Conservation (phyloP, 2,113 vertebrate species). For the Neomonachus schauinslandi region DNA sequence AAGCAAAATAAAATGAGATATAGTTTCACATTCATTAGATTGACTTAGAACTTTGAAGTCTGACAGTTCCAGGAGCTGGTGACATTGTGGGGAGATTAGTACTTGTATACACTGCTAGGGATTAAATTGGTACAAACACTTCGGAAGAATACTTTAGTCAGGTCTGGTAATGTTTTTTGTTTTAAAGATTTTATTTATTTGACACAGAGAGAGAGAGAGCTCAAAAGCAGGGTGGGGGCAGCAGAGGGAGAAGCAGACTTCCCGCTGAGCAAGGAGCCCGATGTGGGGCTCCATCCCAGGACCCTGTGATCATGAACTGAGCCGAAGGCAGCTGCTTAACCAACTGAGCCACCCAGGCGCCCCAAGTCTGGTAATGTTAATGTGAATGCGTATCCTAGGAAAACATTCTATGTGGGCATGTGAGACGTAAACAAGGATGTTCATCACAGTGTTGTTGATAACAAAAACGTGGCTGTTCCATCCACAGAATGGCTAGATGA, state of each 20-base stretch:
- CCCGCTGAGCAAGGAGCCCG: too few species aligned
- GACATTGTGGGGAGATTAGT: neutral
- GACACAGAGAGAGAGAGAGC: too few species aligned
- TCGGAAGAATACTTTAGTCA: neutral
- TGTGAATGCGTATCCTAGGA: neutral
- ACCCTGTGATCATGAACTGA: too few species aligned
- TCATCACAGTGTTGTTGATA: neutral
- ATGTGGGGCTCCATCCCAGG: too few species aligned
- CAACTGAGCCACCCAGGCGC: too few species aligned
- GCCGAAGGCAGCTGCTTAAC: too few species aligned
- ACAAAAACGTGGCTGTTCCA: neutral
- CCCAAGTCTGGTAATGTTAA: neutral
- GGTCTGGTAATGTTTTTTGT: too few species aligned
- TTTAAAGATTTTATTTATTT: too few species aligned
- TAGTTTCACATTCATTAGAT: neutral
- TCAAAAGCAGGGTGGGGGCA: too few species aligned
- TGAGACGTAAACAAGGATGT: neutral
- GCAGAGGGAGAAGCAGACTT: too few species aligned
- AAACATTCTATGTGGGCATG: neutral
- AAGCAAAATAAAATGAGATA: neutral
- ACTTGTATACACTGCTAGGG: neutral
- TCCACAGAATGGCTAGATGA: neutral
- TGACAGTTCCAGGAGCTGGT: too few species aligned
- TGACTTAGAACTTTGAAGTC: neutral
- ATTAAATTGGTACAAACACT: neutral